Evolutionary conservation across 2,888 invertebrate genomes (phyloP).

Genomic region (Melitaea athalia): DNA sequence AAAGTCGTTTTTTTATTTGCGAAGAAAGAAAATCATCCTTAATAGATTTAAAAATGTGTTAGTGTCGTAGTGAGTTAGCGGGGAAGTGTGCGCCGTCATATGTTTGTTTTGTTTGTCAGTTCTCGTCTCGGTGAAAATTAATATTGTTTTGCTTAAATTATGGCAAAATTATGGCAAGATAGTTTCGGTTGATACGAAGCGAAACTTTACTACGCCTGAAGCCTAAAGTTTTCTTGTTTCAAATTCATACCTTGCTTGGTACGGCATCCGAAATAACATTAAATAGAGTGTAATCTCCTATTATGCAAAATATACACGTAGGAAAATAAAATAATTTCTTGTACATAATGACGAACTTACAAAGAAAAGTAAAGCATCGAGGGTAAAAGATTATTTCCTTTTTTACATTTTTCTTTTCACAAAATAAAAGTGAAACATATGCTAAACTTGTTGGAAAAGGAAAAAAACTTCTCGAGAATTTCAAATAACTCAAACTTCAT

Average conservation of each 20-base stretch:
- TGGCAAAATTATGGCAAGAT: constrained; percentile 25
- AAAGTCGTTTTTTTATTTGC: too few species aligned
- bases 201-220: constrained; percentile 12
- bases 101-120: constrained; percentile 15
- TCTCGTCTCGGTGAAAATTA: constrained; percentile 21
- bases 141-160: constrained; percentile 31
- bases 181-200: constrained; percentile 15
- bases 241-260: constrained; percentile 11
- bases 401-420: neutral
- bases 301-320: neutral
- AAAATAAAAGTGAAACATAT: constrained; percentile 19
- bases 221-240: constrained; percentile 11
- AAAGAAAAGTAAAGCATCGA: neutral
- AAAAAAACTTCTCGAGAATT: neutral
- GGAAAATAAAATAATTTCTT: neutral
- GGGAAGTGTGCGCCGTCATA: constrained; percentile 6
- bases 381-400: neutral
- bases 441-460: neutral
- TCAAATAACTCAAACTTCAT: neutral
- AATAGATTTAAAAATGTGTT: neutral
- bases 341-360: neutral
- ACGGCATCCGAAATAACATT: neutral
- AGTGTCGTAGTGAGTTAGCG: neutral
- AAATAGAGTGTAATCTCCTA: constrained; percentile 2
- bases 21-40: too few species aligned